Evolutionary conservation across 2,113 vertebrate genomes (phyloP), one percentile per base, ranked within the genome.

Genomic region (Pyxicephalus adspersus): DNA sequence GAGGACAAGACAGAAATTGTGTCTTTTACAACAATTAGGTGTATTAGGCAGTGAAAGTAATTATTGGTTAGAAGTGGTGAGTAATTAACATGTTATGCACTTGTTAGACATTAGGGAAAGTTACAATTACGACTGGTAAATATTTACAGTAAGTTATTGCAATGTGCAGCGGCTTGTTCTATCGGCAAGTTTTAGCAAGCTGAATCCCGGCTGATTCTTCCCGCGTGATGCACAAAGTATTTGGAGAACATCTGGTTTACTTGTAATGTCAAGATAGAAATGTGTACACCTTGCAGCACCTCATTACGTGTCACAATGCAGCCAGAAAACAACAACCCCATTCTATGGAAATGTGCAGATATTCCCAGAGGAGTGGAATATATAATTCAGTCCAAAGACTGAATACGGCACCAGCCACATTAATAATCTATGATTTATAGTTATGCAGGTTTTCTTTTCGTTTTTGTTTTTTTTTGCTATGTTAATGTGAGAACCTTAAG

Each of bases 21-120:
- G 70, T 25, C 26, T 58, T 28, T 4, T 38, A 29, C n/a, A 25
- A 55, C 55, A 26, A 55, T 74, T 18, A 74, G 71, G 54, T 58
- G 73, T 63, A 76, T 64, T 64, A 25, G 23, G 31, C 38, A 76
- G 73, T 20, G 73, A 76, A 76, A 76, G 73, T 64, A 76, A 76
- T 76, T 76, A 51, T 8, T 26, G 38, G 58, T 63, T 64, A 76
- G 57, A 64, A 16, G 34, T 64, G 73, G 57, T 63, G 58, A 63
- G 57, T 76, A 76, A 76, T 76, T 63, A 76, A 16, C 58, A 19
- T 60, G 58, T 64, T 34, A 76, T 28, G 73, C 73, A 51, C 73
- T 64, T 76, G 73, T 76, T 50, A 63, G 29, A 64, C 58, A 76
- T 64, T 76, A 76, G 58, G 60, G 25, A 64, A 38, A 76, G 73